Conservation (phyloP, 2,113 vertebrate genomes). For the Acanthochromis polyacanthus region DNA sequence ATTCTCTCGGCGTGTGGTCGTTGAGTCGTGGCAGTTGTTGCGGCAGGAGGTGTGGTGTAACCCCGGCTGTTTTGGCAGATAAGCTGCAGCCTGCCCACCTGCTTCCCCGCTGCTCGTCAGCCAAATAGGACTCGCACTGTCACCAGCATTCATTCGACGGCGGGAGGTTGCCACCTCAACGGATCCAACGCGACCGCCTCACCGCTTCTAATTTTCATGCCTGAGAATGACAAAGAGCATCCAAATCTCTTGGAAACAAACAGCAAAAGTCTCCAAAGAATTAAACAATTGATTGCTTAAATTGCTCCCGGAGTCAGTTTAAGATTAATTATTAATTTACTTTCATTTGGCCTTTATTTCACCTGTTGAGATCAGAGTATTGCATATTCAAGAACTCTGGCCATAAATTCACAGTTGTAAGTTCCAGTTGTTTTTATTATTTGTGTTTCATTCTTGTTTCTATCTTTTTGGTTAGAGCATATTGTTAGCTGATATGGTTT, state of each 20-base stretch:
- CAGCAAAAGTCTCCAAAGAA: conserved; percentile 25
- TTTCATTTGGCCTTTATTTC: conserved; percentile 23
- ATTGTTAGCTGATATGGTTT: too few relatives aligned
- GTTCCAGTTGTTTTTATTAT: too few relatives aligned
- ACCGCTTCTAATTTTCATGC: conserved; percentile 22
- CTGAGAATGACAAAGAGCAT: conserved; percentile 2
- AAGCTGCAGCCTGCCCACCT: conserved; percentile 70
- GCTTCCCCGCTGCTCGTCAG: conserved; percentile 63
- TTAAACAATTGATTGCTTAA: conserved; percentile 13
- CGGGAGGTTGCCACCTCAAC: conserved; percentile 40
- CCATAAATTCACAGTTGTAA: background rate
- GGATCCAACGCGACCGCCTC: conserved; percentile 21
- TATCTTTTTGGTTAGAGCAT: too few relatives aligned
- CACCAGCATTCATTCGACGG: conserved; percentile 30
- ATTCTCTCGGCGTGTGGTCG: conserved; percentile 62
- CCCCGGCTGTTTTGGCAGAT: conserved; percentile 82
- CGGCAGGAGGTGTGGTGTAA: conserved; percentile 59
- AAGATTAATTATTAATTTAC: conserved; percentile 15
- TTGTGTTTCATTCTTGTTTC: too few relatives aligned
- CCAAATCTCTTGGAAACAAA: conserved; percentile 46
- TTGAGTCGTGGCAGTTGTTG: conserved; percentile 52
- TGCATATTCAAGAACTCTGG: background rate
- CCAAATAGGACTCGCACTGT: conserved; percentile 58
- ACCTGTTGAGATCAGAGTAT: background rate
- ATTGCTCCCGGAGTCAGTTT: conserved; percentile 7